Evolutionary conservation across 2,888 invertebrate species (phyloP), one percentile per base, ranked within the genome.

Genomic region (Lapara coniferarum): DNA sequence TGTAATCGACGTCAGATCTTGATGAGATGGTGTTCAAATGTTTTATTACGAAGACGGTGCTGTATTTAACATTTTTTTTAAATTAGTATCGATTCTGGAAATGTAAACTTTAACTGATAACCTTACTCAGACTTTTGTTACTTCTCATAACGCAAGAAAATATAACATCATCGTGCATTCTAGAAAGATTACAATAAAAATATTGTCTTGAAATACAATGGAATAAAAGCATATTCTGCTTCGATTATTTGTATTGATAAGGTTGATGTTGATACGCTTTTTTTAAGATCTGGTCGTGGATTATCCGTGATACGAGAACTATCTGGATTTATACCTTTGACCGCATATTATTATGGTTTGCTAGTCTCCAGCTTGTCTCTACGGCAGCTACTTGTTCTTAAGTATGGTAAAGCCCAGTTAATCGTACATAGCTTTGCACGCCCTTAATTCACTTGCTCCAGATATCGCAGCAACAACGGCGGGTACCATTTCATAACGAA

Each of bases 361-460:
- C 10, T 56, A 25, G 7, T 56, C 19, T 56, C 14, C 12, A 5
- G 53, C 16, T 53, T 53, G 16, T n/a, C n/a, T 53, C n/a, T n/a
- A 53, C 16, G 0, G 53, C n/a, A 16, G 10, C 44, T 46, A 59
- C 46, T 46, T 59, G 59, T 59, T 59, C 46, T 10, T 63, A 52
- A 53, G 53, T 44, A 66, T 12, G 66, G 4, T 55, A 53, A 52
- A n/a, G 14, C 30, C 37, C 37, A 53, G 66, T 44, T 66, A 53
- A 63, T 71, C 69, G 70, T 69, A 71, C 71, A 72, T 66, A 46
- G 71, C 59, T 49, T 74, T 73, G 72, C 78, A 81, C 84, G 85
- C 77, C 85, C 88, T 83, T 88, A 86, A 87, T 89, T 85, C 78
- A 71, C 74, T 71, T 74, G 82, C 77, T 79, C 84, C 79, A 84